phyloP scores from a whole-genome alignment of 2,113 vertebrate genomes.

The Crocuta crocuta region DNA sequence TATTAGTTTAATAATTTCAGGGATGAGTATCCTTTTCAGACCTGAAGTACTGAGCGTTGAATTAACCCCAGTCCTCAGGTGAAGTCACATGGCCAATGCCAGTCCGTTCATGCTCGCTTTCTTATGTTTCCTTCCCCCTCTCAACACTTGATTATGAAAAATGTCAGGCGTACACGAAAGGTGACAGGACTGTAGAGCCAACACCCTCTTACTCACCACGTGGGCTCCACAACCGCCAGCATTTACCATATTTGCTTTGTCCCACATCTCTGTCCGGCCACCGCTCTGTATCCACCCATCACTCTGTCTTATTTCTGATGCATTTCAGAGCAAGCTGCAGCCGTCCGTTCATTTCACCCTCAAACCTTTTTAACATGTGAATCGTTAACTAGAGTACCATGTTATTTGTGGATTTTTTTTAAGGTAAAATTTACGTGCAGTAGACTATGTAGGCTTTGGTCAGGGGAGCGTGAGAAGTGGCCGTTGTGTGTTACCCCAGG shows the following conservation, averaged over 20 bases:
- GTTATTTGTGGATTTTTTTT: background rate
- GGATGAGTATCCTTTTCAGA: background rate
- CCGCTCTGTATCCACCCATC: background rate
- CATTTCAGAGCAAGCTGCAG: background rate
- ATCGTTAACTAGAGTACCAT: background rate
- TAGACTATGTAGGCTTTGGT: background rate
- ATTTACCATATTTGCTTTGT: background rate
- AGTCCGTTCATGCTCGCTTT: background rate
- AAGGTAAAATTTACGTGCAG: background rate
- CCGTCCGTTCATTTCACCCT: background rate
- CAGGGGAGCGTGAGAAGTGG: background rate
- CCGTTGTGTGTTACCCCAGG: background rate
- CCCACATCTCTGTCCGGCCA: background rate
- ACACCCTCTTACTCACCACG: background rate
- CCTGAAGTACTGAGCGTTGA: too few relatives aligned
- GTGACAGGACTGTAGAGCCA: background rate
- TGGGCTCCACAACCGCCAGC: background rate
- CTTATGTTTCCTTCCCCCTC: background rate
- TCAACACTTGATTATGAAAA: background rate
- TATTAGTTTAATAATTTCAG: background rate
- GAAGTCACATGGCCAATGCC: background rate
- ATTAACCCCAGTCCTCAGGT: accelerated
- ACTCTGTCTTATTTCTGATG: background rate
- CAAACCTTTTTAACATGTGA: background rate
- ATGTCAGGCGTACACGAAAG: background rate